A percentile compares a stretch with the other conserved stretches of the same genome.
Conservation (phyloP, 2,113 vertebrate genomes). For the Mohoua ochrocephala region DNA sequence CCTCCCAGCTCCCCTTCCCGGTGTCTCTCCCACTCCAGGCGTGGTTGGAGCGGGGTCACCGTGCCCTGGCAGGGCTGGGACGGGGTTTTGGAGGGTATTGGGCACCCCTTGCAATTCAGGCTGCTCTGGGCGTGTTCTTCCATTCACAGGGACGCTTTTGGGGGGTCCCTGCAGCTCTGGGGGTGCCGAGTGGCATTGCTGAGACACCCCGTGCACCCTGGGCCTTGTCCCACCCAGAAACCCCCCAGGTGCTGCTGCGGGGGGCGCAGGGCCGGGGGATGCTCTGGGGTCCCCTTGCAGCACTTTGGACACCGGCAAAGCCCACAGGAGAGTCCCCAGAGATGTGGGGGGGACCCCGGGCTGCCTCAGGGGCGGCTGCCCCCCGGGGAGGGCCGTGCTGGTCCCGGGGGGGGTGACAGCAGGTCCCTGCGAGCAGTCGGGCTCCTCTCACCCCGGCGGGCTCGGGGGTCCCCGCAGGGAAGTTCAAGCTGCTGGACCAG, state of each 20-base stretch:
- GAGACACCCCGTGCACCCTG: rapidly evolving
- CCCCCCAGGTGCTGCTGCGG: background rate
- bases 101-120: rapidly evolving
- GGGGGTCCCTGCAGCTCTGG: background rate
- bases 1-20: rapidly evolving
- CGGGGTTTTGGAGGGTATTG: rapidly evolving
- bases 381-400: rapidly evolving
- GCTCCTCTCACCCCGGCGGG: background rate
- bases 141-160: rapidly evolving
- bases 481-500: slow-evolving; percentile 97
- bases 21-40: rapidly evolving
- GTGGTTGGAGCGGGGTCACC: rapidly evolving
- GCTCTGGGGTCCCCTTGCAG: background rate
- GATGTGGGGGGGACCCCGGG: background rate
- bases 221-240: too few species aligned
- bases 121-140: background rate
- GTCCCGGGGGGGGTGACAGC: background rate
- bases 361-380: background rate
- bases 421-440: rapidly evolving
- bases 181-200: rapidly evolving
- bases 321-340: rapidly evolving
- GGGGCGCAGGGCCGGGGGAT: too few species aligned
- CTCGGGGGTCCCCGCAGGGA: slow-evolving; percentile 72
- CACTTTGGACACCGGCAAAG: rapidly evolving
- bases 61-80: too few species aligned